Conservation (phyloP, 2,888 invertebrate genomes). For the Lymantria dispar region DNA sequence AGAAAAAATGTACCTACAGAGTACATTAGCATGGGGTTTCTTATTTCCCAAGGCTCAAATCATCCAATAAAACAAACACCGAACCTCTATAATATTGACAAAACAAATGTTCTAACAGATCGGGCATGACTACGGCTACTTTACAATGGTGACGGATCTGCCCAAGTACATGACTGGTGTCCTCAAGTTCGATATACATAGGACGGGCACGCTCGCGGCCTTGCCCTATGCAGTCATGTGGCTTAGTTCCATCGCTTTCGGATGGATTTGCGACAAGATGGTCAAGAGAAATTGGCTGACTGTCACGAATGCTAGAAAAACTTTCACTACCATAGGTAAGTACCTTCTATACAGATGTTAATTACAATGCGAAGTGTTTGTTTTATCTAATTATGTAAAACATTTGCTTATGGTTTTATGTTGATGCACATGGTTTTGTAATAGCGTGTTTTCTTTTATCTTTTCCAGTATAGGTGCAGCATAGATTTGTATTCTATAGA, state of each 20-base stretch:
- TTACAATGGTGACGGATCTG: constrained; percentile 87
- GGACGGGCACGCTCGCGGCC: constrained; percentile 85
- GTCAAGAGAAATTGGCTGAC: constrained; percentile 82
- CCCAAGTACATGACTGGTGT: constrained; percentile 88
- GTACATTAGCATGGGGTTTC: no score
- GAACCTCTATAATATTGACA: not conserved
- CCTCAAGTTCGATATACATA: constrained; percentile 84
- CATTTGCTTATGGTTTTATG: constrained; percentile 20
- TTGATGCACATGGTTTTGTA: constrained; percentile 6
- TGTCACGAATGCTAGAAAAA: constrained; percentile 83
- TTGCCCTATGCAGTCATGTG: constrained; percentile 87
- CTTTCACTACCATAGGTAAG: constrained; percentile 87
- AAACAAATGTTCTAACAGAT: constrained; percentile 49
- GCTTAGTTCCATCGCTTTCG: constrained; percentile 84
- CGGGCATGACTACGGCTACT: constrained; percentile 88
- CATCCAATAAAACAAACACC: not conserved
- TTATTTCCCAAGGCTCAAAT: not conserved
- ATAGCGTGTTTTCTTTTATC: not conserved
- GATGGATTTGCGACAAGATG: constrained; percentile 87
- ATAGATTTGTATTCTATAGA: not conserved
- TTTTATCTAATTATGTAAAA: constrained; percentile 25
- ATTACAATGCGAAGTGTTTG: constrained; percentile 13
- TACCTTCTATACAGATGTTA: constrained; percentile 21
- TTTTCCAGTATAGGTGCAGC: not conserved
- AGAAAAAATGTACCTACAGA: no score